phyloP scores from a whole-genome alignment of 2,888 invertebrate genomes.

The Peribatodes rhomboidaria region DNA sequence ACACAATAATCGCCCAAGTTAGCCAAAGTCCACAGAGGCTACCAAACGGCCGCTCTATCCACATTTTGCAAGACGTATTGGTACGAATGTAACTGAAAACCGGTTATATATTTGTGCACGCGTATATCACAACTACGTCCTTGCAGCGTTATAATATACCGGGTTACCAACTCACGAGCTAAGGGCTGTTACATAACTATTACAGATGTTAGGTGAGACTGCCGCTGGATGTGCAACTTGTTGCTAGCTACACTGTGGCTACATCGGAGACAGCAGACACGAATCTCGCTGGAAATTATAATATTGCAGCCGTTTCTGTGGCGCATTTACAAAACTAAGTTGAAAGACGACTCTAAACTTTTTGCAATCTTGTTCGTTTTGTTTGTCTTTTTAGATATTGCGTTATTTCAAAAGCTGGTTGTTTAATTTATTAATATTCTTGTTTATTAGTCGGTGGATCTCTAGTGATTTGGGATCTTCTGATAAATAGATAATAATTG shows the following conservation, averaged over 20 bases:
- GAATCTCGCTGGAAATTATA: too few species aligned
- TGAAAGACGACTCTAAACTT: too few species aligned
- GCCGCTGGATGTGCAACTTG: neutral
- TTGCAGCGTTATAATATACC: slow-evolving; percentile 38
- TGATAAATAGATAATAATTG: too few species aligned
- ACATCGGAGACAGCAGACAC: too few species aligned
- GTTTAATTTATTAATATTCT: too few species aligned
- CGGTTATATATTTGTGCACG: slow-evolving; percentile 33
- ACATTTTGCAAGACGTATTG: slow-evolving; percentile 33
- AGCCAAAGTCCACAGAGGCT: neutral
- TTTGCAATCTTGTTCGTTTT: too few species aligned
- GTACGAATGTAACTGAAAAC: slow-evolving; percentile 34
- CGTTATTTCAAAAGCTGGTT: too few species aligned
- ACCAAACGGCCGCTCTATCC: neutral
- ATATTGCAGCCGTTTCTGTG: too few species aligned
- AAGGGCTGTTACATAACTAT: slow-evolving; percentile 43
- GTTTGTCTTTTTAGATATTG: too few species aligned
- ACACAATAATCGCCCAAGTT: neutral
- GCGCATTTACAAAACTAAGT: too few species aligned
- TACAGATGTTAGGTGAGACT: slow-evolving; percentile 24
- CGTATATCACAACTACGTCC: slow-evolving; percentile 35
- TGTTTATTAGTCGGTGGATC: too few species aligned
- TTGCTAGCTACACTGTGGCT: neutral
- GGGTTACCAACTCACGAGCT: slow-evolving; percentile 27
- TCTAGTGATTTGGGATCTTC: too few species aligned